These are phyloP conservation scores for Rhombomys opimus DNA, from an alignment of 2,113 vertebrate species.

Conservation along the genomic window DNA sequence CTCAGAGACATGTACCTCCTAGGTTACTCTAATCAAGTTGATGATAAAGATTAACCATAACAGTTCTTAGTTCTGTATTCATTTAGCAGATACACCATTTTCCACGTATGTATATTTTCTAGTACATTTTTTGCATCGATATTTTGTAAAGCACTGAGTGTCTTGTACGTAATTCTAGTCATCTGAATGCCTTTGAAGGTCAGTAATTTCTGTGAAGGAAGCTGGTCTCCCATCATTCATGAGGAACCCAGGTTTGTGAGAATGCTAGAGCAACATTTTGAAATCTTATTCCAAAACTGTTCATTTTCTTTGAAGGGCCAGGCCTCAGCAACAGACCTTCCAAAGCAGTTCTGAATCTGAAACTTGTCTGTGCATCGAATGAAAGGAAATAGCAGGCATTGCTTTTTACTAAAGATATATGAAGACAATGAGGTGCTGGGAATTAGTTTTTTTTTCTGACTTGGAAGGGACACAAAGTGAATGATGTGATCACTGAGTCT, in stretches of 20 bases:
- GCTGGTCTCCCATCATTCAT: neutral
- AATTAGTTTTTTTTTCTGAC: conserved; percentile 5
- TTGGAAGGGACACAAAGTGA: neutral
- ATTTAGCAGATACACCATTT: neutral
- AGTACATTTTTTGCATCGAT: neutral
- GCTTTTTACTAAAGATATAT: neutral
- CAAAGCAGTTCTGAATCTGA: neutral
- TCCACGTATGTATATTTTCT: neutral
- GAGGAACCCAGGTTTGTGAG: neutral
- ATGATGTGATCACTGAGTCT: neutral
- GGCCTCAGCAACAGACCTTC: neutral
- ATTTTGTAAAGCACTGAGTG: neutral
- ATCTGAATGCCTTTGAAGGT: neutral
- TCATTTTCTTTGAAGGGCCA: neutral
- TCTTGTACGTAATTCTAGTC: neutral
- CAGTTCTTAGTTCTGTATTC: neutral
- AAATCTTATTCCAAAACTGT: neutral
- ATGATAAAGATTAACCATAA: neutral
- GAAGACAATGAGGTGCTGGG: neutral
- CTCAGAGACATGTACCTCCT: neutral
- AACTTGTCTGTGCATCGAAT: neutral
- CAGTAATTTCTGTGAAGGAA: neutral
- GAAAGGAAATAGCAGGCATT: neutral
- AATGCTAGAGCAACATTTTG: neutral
- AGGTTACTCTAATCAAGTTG: neutral